These are phyloP conservation scores for Stenoptilia bipunctidactyla DNA, from an alignment of 2,888 invertebrate genomes.

Conservation along the genomic window DNA sequence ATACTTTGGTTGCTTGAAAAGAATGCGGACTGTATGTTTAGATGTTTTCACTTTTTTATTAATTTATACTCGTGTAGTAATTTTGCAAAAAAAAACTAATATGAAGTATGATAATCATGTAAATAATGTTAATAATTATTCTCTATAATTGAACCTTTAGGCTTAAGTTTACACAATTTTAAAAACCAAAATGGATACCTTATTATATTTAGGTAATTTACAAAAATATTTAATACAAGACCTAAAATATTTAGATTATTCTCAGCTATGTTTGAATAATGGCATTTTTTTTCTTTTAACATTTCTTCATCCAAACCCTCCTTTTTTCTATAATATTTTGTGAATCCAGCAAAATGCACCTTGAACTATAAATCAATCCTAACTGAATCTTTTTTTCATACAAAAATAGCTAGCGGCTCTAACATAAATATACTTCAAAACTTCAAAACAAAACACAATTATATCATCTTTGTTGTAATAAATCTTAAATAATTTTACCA, in stretches of 20 bases:
- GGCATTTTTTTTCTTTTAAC: too few relatives aligned
- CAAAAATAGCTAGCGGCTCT: constrained; percentile 39
- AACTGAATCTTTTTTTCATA: constrained; percentile 25
- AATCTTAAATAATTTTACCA: constrained; percentile 58
- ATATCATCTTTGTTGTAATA: constrained; percentile 52
- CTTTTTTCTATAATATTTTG: too few relatives aligned
- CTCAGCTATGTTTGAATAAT: too few relatives aligned
- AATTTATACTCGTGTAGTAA: not conserved
- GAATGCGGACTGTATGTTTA: not conserved
- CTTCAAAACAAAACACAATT: constrained; percentile 41
- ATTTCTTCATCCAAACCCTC: too few relatives aligned
- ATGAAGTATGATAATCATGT: not conserved
- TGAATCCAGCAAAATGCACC: not conserved
- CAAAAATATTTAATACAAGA: too few relatives aligned
- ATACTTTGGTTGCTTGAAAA: constrained; percentile 2
- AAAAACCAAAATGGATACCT: too few relatives aligned
- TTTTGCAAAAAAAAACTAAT: not conserved
- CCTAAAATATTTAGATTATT: too few relatives aligned
- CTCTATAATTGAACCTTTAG: not conserved
- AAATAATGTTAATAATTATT: not conserved
- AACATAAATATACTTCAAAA: constrained; percentile 60
- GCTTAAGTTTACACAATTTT: not conserved
- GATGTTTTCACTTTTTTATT: not conserved
- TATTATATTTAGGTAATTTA: too few relatives aligned
- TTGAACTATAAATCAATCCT: constrained; percentile 23